Percentiles rank a stretch among this genome's conserved stretches.
phyloP scores from a whole-genome alignment of 2,113 vertebrate species.

The Brachirus orientalis region DNA sequence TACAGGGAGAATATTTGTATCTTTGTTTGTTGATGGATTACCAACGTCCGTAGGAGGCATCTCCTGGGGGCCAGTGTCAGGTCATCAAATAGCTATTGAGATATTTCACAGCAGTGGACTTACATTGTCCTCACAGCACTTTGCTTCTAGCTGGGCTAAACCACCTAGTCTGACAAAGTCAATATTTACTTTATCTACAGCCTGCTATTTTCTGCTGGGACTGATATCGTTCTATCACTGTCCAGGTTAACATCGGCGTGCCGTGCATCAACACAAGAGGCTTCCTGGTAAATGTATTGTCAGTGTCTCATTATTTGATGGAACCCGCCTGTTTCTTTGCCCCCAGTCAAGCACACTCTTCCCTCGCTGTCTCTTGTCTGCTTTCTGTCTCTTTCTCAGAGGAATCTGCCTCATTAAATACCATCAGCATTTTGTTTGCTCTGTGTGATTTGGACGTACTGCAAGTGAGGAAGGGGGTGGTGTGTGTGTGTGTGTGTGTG shows the following conservation, averaged over 20 bases:
- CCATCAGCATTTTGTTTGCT: constrained; percentile 77
- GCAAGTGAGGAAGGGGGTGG: constrained; percentile 53
- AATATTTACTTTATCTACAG: background rate
- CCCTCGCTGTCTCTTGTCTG: constrained; percentile 43
- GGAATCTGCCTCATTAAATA: constrained; percentile 78
- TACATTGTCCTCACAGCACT: background rate
- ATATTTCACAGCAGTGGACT: too few relatives aligned
- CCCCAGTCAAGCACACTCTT: constrained; percentile 29
- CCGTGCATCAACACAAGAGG: constrained; percentile 40
- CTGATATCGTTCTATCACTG: constrained; percentile 22
- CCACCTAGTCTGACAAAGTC: constrained; percentile 2
- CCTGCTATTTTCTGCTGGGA: constrained; percentile 11
- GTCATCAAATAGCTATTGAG: too few relatives aligned
- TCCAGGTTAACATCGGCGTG: constrained; percentile 14
- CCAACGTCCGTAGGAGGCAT: too few relatives aligned
- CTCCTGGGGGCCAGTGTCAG: too few relatives aligned
- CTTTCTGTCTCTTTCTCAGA: constrained; percentile 60
- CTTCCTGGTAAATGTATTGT: constrained; percentile 65
- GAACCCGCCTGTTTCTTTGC: constrained; percentile 55
- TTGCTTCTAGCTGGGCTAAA: background rate
- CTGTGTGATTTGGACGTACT: constrained; percentile 68
- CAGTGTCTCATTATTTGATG: constrained; percentile 65
- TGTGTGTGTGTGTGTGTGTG: constrained; percentile 8
- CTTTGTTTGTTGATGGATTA: background rate
- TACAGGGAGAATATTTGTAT: background rate